Base-by-base conservation (phyloP, 1,140 invertebrate species). In the Formica exsecta region DNA sequence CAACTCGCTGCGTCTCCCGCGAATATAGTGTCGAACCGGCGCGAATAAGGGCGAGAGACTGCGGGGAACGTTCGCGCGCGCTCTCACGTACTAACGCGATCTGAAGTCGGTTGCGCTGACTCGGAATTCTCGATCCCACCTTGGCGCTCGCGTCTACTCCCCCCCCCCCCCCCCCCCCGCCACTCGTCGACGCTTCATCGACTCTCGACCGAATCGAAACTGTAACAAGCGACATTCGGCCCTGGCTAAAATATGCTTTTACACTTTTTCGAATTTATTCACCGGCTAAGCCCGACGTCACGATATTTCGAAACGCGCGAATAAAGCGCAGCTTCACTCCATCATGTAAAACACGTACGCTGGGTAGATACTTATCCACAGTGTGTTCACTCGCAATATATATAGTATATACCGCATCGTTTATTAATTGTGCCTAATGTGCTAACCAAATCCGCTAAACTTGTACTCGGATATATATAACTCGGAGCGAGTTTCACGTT, bases 241-340 rank as follows among this genome's bases (percentile, higher is more conserved):
- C 36, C 7, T 1, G 81, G 75, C 81, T 64, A 84, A 89, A 90
- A 88, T 86, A 87, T 89, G 87, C 79, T 89, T 87, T 87, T 51
- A 59, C 57, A 41, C 54, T 36, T 64, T 51, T 61, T 44, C 73
- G 59, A 77, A 87, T 87, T 87, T 86, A 87, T 87, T 86, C 75
- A 22, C 59, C 61, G 62, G 62, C 25, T 85, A 85, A 61, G 32
- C 73, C 25, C 64, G 57, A n/a, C 48, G 65, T 86, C 85, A n/a
- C 76, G 64, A 89, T 89, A 89, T 88, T 75, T 88, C 64, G 85
- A 13, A n/a, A 44, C 22, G 66, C 44, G 44, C 13, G 44, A 66
- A 51, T 54, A 54, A 66, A 70, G 66, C 51, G 79, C 76, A 68
- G 25, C 61, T 65, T 65, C 64, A 44, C 66, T 32, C 22, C 36